These are phyloP conservation scores for Oryzias javanicus DNA, from an alignment of 2,113 vertebrate genomes.

Conservation along the genomic window DNA sequence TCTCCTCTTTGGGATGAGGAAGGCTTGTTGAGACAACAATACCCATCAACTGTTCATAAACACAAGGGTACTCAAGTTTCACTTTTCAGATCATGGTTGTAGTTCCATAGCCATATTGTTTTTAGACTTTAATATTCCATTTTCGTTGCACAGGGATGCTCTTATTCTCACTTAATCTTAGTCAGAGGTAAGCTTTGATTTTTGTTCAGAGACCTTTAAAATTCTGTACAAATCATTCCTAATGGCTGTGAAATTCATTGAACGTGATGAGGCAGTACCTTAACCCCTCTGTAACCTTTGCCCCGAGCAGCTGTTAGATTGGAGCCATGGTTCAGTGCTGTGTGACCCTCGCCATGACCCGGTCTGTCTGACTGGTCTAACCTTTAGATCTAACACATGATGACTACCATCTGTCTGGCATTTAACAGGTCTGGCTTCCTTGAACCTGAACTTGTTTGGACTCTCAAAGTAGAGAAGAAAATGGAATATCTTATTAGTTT, in stretches of 20 bases:
- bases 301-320: conserved; percentile 67
- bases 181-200: neutral
- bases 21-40: too few relatives aligned
- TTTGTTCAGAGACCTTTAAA: conserved; percentile 7
- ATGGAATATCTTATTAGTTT: neutral
- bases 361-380: conserved; percentile 63
- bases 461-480: conserved; percentile 17
- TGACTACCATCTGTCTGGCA: conserved; percentile 70
- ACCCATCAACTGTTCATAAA: too few relatives aligned
- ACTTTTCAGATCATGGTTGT: neutral
- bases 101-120: neutral
- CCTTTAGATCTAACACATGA: conserved; percentile 60
- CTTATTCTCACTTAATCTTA: neutral
- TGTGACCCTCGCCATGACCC: conserved; percentile 58
- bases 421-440: conserved; percentile 54
- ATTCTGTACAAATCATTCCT: conserved; percentile 11
- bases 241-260: conserved; percentile 48
- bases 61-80: neutral
- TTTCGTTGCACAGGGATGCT: neutral
- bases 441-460: conserved; percentile 73
- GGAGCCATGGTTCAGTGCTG: conserved; percentile 57
- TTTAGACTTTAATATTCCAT: neutral
- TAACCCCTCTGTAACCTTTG: conserved; percentile 57
- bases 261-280: conserved; percentile 40
- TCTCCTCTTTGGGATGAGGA: too few relatives aligned